phyloP scores from a whole-genome alignment of 2,797 vertebrate genomes.

The Clarias laeviceps region DNA sequence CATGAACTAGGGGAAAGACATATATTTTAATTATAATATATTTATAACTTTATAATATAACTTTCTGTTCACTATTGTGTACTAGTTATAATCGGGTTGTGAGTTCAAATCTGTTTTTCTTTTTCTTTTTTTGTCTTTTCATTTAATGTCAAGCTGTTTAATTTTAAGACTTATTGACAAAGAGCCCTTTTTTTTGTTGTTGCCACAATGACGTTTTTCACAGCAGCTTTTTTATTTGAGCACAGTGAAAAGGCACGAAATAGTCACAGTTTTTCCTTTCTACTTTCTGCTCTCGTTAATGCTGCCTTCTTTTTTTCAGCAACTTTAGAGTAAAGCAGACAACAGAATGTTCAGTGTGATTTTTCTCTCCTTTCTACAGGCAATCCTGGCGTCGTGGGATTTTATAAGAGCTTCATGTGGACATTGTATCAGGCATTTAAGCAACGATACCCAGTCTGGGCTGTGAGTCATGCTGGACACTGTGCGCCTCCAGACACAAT shows the following conservation, averaged over 20 bases:
- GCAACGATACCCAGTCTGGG: conserved; percentile 85
- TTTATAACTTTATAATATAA: too few relatives aligned
- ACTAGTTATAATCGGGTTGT: neutral
- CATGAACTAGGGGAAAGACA: neutral
- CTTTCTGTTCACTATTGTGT: neutral
- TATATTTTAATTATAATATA: neutral
- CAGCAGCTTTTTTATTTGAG: neutral
- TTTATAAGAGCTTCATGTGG: conserved; percentile 88
- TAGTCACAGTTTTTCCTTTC: neutral
- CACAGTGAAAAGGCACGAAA: neutral
- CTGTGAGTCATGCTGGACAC: conserved; percentile 90
- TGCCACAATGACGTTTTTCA: neutral
- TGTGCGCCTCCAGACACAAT: conserved; percentile 79
- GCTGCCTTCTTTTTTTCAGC: neutral
- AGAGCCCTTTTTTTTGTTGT: neutral
- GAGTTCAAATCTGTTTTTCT: neutral
- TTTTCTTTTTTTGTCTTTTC: neutral
- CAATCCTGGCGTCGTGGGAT: conserved; percentile 88
- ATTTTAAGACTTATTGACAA: neutral
- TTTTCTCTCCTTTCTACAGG: conserved; percentile 71
- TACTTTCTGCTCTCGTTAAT: neutral
- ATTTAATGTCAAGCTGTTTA: neutral
- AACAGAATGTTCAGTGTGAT: neutral
- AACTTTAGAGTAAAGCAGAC: neutral
- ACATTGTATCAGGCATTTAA: conserved; percentile 77